phyloP scores from a whole-genome alignment of 2,113 vertebrate species.

The Pterocles burchelli region DNA sequence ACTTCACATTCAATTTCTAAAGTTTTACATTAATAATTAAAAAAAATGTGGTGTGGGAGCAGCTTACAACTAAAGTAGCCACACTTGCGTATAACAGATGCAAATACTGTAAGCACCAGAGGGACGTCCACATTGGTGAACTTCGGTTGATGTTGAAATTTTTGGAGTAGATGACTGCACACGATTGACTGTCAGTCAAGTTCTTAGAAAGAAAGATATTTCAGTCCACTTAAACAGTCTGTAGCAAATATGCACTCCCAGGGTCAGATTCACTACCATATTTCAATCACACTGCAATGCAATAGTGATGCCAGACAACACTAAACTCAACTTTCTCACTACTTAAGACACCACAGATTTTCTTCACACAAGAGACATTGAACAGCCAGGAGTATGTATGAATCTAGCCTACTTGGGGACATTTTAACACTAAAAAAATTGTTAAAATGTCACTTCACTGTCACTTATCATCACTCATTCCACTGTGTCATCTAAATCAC shows the following conservation, averaged over 20 bases:
- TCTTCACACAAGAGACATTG: not conserved
- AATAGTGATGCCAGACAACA: not conserved
- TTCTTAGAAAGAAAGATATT: not conserved
- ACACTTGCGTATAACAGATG: not conserved
- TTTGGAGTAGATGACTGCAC: not conserved
- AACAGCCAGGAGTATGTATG: not conserved
- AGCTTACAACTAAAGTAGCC: not conserved
- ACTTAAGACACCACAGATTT: not conserved
- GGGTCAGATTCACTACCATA: not conserved
- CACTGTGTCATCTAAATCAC: not conserved
- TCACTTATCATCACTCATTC: constrained; percentile 20
- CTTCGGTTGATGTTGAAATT: not conserved
- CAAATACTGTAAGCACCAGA: not conserved
- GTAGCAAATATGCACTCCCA: not conserved
- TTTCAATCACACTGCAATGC: not conserved
- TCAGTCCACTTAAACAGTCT: not conserved
- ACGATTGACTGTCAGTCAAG: not conserved
- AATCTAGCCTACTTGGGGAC: not conserved
- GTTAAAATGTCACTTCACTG: not conserved
- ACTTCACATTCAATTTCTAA: not conserved
- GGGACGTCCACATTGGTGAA: not conserved
- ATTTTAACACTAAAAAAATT: not conserved
- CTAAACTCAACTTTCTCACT: not conserved
- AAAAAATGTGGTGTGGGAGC: rapidly evolving
- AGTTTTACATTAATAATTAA: not conserved